These are phyloP conservation scores for Rhynchophorus ferrugineus DNA, from an alignment of 1,140 invertebrate species.

Conservation along the genomic window DNA sequence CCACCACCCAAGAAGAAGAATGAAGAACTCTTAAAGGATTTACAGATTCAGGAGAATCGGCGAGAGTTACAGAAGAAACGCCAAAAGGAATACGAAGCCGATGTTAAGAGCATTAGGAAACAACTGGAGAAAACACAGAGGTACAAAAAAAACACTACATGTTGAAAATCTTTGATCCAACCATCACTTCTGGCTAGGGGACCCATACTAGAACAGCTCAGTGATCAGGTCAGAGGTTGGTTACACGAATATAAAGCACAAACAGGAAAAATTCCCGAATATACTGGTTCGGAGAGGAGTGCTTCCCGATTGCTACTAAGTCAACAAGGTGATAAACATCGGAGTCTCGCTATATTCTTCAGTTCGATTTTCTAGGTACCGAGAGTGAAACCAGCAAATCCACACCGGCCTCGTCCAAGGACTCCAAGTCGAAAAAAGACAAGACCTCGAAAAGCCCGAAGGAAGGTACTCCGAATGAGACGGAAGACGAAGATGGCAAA, in stretches of 20 bases:
- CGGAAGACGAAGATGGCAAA: conserved; percentile 46
- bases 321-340: conserved; percentile 49
- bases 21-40: conserved; percentile 40
- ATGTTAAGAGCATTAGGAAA: conserved; percentile 50
- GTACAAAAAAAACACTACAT: neutral
- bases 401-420: conserved; percentile 65
- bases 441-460: conserved; percentile 49
- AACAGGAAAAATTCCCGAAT: conserved; percentile 83
- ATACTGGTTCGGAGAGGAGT: conserved; percentile 82
- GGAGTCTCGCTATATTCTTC: no score
- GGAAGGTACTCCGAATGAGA: conserved; percentile 47
- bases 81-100: conserved; percentile 53
- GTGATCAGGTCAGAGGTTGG: conserved; percentile 79
- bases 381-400: conserved; percentile 71
- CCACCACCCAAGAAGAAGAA: conserved; percentile 45
- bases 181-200: no score
- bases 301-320: conserved; percentile 78
- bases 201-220: conserved; percentile 71
- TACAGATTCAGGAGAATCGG: conserved; percentile 50
- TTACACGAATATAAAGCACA: conserved; percentile 68
- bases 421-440: conserved; percentile 66
- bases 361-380: no score
- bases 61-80: conserved; percentile 48
- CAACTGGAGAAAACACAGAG: conserved; percentile 54
- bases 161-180: no score